Evolutionary conservation across 2,888 invertebrate species (phyloP), one percentile per base, ranked within the genome.

Genomic region (Epistrophella euchroma): DNA sequence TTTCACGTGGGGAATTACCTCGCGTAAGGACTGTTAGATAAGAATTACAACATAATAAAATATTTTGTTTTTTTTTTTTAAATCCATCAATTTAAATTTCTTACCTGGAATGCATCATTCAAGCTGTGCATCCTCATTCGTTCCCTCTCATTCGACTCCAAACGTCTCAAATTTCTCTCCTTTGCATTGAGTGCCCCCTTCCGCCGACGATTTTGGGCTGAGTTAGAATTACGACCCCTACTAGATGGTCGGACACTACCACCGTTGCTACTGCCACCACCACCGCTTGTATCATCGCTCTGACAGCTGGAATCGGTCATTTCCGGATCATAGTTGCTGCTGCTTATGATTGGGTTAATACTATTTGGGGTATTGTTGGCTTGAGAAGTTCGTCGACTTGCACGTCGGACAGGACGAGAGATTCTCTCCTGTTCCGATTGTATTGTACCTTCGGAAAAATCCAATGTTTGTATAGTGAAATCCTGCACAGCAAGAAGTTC

Each of bases 121-220:
- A 98, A 94, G 71, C 96, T 96, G 92, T 98, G 98, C 98, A 98
- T 98, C 89, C 98, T 94, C 96, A 97, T 97, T 78, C 98, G 94
- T 92, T 98, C 98, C 71, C 98, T 93, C 92, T 98, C 97, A 92
- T 98, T 98, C 92, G 97, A 97, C 93, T 98, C 98, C 70, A 98
- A 94, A 77, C 98, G 94, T 66, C 98, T 94, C 81, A 97, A 93
- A 92, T 97, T 98, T 87, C 97, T 94, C 91, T 98, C 98, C 75
- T 97, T 94, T 2, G 97, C 97, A 79, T 96, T 96, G 79, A 97
- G 93, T 5, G 96, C 95, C 88, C 96, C 95, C 90, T 96, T 95
- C 88, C 96, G 94, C 89, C 96, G 93, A n/a, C 96, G 92, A 75
- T 93, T 93, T 50, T 93, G 90, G 78, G 91, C 88, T 56, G 89